Conservation (phyloP, 2,113 vertebrate species). For the Zosterops borbonicus region DNA sequence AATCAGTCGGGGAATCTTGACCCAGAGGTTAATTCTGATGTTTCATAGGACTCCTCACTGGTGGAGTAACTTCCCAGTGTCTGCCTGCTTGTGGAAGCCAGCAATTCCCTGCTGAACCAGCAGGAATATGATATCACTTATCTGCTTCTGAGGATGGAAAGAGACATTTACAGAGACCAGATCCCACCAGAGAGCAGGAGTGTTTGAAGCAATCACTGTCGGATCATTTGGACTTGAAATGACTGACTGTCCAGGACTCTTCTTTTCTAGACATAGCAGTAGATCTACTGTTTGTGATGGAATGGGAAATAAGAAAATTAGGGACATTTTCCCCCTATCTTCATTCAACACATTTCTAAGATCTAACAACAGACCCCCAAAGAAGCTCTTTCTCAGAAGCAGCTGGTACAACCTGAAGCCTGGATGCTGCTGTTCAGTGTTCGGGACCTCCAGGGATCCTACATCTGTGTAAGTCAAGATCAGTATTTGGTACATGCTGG, state of each 20-base stretch:
- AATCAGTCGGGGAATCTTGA: neutral
- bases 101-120: rapidly evolving
- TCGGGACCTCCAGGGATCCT: neutral
- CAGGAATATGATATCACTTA: neutral
- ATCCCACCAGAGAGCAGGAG: neutral
- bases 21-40: neutral
- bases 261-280: neutral
- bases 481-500: neutral
- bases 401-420: neutral
- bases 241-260: neutral
- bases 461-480: neutral
- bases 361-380: neutral
- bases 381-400: neutral
- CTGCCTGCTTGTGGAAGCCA: neutral
- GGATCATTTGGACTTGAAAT: neutral
- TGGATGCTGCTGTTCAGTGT: neutral
- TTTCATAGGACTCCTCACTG: neutral
- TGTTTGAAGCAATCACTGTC: neutral
- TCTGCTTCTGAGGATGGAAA: neutral
- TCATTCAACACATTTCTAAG: neutral
- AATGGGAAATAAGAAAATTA: neutral
- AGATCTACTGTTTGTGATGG: neutral
- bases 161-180: neutral
- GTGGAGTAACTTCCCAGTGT: neutral
- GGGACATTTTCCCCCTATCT: neutral